Evolutionary conservation across 1,140 invertebrate species (phyloP), one percentile per base, ranked within the genome.

Genomic region (Metaphire vulgaris): DNA sequence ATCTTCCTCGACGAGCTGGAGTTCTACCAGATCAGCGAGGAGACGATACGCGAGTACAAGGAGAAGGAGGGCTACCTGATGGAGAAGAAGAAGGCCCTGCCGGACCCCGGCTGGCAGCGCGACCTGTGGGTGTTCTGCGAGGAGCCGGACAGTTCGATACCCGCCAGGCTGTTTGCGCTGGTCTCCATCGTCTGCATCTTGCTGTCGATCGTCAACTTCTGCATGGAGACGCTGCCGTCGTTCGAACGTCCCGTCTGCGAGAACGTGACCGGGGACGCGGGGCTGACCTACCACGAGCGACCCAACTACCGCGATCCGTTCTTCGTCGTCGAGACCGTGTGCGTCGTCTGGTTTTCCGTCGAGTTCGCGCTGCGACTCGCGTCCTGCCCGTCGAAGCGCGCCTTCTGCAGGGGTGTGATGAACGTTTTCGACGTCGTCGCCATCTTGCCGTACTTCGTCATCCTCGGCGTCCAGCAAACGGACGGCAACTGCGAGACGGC

Each of bases 361-460:
- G 86, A 87, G 78, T 76, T 86, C 2, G 68, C 82, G 0, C 65
- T 83, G 0, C 77, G 86, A 6, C 80, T 86, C 65, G 28, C 79
- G n/a, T 80, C 80, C 28, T 81, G 81, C 77, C 88, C 88, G 26
- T 83, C 82, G n/a, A 88, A 88, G 79, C 34, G 81, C n/a, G 67
- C 69, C 14, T 88, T 88, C 77, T 56, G 83, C 6, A 87, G 86
- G 65, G 80, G 96, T 90, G 93, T 99, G 86, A 97, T 99, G 93
- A 99, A 99, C 90, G 94, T 97, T 88, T 98, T 99, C 88, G 98
- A 99, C 88, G 93, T 99, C 88, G 99, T n/a, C n/a, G n/a, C n/a
- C n/a, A n/a, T n/a, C n/a, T n/a, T n/a, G n/a, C n/a, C n/a, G n/a
- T n/a, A n/a, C 88, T 99, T 99, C 90, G 95, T 99, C 87, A 99